Evolutionary conservation across 1,140 invertebrate species (phyloP).

Genomic region (Lasioglossum baleicum): DNA sequence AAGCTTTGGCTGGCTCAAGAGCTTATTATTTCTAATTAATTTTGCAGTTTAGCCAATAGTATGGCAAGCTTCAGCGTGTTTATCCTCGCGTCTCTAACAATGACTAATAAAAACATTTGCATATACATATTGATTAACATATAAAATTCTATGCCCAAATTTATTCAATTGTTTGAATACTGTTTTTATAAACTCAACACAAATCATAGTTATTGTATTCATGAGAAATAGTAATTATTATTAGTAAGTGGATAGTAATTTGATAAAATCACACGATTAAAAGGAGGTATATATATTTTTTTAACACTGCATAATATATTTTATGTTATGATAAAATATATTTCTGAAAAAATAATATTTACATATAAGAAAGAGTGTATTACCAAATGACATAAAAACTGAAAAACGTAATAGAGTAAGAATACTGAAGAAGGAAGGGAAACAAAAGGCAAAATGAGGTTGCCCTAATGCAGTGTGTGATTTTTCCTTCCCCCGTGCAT

Average conservation of each 20-base stretch:
- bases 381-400: slow-evolving; percentile 8
- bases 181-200: no score
- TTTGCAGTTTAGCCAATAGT: slow-evolving; percentile 69
- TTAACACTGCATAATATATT: no score
- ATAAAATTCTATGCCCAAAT: slow-evolving; percentile 41
- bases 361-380: neutral
- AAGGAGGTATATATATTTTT: no score
- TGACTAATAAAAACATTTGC: slow-evolving; percentile 51
- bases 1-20: slow-evolving; percentile 67
- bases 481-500: slow-evolving; percentile 79
- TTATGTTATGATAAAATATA: no score
- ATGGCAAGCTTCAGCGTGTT: slow-evolving; percentile 65
- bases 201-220: no score
- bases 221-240: no score
- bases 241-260: no score
- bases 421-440: slow-evolving; percentile 53
- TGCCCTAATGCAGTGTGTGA: slow-evolving; percentile 80
- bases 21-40: slow-evolving; percentile 70
- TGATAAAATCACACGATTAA: no score
- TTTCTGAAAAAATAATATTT: neutral
- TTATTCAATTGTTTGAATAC: slow-evolving; percentile 31
- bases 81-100: slow-evolving; percentile 61
- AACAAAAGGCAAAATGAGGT: slow-evolving; percentile 64
- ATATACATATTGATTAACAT: slow-evolving; percentile 47
- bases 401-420: slow-evolving; percentile 34